Evolutionary conservation across 1,140 invertebrate genomes (phyloP).

Genomic region (Aphelinus atriplicis): DNA sequence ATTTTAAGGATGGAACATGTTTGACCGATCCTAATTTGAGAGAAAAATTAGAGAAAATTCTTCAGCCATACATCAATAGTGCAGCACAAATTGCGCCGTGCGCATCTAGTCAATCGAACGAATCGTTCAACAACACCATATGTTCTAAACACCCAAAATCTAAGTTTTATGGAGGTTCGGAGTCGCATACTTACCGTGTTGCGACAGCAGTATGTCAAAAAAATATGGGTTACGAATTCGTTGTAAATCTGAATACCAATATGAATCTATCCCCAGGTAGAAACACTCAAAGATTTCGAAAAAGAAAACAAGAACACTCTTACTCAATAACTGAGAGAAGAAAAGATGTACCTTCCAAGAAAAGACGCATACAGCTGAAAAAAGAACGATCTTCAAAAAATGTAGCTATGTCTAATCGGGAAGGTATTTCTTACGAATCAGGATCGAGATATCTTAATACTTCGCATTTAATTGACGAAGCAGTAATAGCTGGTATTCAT

Average conservation of each 20-base stretch:
- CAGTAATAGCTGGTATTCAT: constrained; percentile 13
- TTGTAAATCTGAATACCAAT: constrained; percentile 19
- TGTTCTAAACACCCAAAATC: constrained; percentile 40
- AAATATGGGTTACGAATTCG: constrained; percentile 36
- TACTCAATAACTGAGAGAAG: not conserved
- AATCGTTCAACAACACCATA: constrained; percentile 42
- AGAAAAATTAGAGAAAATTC: too few species aligned
- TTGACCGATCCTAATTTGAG: too few species aligned
- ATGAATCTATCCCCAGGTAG: constrained; percentile 29
- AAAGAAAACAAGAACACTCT: constrained; percentile 13
- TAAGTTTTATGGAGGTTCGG: constrained; percentile 39
- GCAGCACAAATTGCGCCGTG: too few species aligned
- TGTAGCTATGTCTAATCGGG: constrained; percentile 3
- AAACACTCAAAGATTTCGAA: constrained; percentile 28
- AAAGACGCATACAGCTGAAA: not conserved
- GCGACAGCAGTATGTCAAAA: constrained; percentile 38
- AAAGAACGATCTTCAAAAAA: constrained; percentile 31
- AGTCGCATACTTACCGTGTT: constrained; percentile 35
- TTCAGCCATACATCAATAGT: too few species aligned
- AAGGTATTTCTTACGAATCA: constrained; percentile 37
- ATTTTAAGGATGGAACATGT: constrained; percentile 10
- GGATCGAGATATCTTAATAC: constrained; percentile 26
- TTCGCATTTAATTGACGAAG: constrained; percentile 31
- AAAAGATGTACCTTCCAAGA: too few species aligned
- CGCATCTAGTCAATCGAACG: constrained; percentile 20